phyloP scores from a whole-genome alignment of 2,797 vertebrate species.

The Galago senegalensis region DNA sequence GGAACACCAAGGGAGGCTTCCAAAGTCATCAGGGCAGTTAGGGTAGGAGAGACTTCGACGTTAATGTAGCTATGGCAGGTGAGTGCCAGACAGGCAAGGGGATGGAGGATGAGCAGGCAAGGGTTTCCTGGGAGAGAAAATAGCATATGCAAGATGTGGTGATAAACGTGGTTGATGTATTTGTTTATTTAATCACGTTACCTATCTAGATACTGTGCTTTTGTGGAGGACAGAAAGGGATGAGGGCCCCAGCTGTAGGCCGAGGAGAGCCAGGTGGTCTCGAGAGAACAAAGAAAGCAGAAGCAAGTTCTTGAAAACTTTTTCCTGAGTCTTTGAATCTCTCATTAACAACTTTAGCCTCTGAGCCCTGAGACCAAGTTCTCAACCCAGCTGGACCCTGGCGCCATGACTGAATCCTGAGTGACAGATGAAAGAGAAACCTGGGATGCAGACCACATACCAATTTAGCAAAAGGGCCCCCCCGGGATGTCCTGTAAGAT shows the following conservation, averaged over 20 bases:
- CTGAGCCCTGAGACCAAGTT: background rate
- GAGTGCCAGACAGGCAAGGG: background rate
- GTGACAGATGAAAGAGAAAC: slow-evolving; percentile 54
- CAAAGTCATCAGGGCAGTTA: background rate
- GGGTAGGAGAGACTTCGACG: background rate
- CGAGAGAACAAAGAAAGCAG: background rate
- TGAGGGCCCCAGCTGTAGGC: background rate
- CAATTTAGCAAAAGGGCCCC: background rate
- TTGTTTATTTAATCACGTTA: background rate
- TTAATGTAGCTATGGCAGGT: too few relatives aligned
- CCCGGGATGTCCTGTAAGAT: background rate
- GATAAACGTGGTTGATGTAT: background rate
- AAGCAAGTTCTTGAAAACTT: background rate
- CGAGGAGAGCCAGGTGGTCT: background rate
- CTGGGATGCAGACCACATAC: background rate
- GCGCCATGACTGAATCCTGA: background rate
- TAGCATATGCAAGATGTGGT: background rate
- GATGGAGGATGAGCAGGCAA: background rate
- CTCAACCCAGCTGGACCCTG: background rate
- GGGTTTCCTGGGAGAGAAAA: background rate
- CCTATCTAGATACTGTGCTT: background rate
- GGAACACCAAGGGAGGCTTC: background rate
- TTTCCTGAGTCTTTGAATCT: background rate
- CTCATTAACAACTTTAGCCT: background rate
- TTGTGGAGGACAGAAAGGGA: background rate